These are phyloP conservation scores for Caenorhabditis macrosperma DNA, from an alignment of 2,888 invertebrate species.

Conservation along the genomic window DNA sequence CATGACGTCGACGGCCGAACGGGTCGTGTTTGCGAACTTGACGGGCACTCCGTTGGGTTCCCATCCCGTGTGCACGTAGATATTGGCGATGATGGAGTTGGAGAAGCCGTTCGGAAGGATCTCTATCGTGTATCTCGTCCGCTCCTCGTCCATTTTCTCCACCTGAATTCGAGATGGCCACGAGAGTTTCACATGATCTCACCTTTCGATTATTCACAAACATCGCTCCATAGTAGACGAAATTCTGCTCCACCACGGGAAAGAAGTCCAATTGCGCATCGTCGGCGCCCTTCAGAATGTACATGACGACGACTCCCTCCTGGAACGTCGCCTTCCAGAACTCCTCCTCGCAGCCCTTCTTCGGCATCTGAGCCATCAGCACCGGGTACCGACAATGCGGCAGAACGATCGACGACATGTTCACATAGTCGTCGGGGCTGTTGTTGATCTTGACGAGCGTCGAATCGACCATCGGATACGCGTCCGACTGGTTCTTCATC, in stretches of 20 bases:
- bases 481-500: conserved; percentile 37
- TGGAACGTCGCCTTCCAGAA: conserved; percentile 49
- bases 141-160: conserved; percentile 50
- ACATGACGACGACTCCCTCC: conserved; percentile 42
- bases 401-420: conserved; percentile 30
- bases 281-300: conserved; percentile 41
- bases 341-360: conserved; percentile 44
- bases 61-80: conserved; percentile 52
- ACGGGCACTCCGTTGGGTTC: conserved; percentile 42
- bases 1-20: conserved; percentile 48
- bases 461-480: conserved; percentile 40
- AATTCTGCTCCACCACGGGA: conserved; percentile 12
- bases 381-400: conserved; percentile 43
- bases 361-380: conserved; percentile 50
- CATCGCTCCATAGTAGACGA: conserved; percentile 49
- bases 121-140: conserved; percentile 38
- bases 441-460: conserved; percentile 39
- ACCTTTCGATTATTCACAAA: conserved; percentile 58
- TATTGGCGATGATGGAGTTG: conserved; percentile 36
- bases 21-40: conserved; percentile 50
- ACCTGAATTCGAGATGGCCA: conserved; percentile 5
- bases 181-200: neutral
- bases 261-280: conserved; percentile 46
- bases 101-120: conserved; percentile 52
- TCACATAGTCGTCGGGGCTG: conserved; percentile 46